Conservation (phyloP, 2,797 vertebrate genomes). For the Champsocephalus gunnari region DNA sequence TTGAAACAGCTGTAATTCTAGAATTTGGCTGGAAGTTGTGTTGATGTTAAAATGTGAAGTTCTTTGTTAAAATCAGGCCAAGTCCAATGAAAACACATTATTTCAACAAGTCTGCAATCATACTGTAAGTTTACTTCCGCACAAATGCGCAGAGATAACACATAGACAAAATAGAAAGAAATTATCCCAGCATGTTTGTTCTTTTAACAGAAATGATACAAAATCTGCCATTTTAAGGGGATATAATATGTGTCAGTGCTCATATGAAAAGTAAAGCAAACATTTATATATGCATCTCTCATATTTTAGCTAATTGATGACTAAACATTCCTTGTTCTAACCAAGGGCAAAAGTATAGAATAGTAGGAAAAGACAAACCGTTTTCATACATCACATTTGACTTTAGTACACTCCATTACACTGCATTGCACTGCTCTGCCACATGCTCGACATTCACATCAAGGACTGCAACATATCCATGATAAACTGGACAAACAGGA, state of each 20-base stretch:
- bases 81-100: background rate
- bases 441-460: background rate
- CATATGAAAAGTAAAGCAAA: conserved; percentile 6
- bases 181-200: background rate
- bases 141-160: background rate
- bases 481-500: conserved; percentile 2
- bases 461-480: background rate
- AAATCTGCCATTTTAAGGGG: background rate
- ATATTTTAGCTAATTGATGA: background rate
- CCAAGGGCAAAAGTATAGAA: background rate
- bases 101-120: background rate
- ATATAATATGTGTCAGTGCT: background rate
- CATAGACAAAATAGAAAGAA: no score
- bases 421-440: background rate
- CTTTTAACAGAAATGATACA: background rate
- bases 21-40: conserved; percentile 10
- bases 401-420: background rate
- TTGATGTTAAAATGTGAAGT: conserved; percentile 25
- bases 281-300: background rate
- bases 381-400: background rate
- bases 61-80: background rate
- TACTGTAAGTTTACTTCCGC: background rate
- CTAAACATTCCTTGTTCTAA: background rate
- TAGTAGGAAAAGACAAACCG: background rate
- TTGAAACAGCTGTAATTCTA: conserved; percentile 26